These are phyloP conservation scores for Potamarius usumacintae DNA, from an alignment of 2,113 vertebrate genomes.

Conservation along the genomic window DNA sequence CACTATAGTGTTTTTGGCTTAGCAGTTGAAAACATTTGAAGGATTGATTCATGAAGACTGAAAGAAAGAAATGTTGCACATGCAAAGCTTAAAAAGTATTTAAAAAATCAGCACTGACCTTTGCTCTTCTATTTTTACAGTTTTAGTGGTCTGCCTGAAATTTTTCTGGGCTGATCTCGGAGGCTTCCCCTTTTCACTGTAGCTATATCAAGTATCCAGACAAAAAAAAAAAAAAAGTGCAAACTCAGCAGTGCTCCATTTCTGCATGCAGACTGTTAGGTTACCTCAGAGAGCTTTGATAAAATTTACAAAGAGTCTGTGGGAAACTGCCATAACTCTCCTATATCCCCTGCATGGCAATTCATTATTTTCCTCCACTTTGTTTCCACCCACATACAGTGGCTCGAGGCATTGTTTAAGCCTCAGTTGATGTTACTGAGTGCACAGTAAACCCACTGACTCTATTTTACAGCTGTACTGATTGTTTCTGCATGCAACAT, in stretches of 20 bases:
- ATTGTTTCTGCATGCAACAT: not conserved
- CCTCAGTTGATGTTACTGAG: conserved; percentile 1
- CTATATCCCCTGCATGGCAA: conserved; percentile 12
- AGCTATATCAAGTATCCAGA: conserved; percentile 27
- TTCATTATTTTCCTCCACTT: conserved; percentile 26
- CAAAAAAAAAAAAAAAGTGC: conserved; percentile 22
- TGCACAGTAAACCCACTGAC: conserved; percentile 15
- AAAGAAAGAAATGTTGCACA: not conserved
- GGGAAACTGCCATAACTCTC: conserved; percentile 3
- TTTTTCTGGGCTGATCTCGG: not conserved
- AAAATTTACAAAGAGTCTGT: conserved; percentile 10
- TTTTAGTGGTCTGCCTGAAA: not conserved
- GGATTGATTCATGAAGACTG: not conserved
- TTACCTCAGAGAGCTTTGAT: conserved; percentile 21
- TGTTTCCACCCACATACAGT: not conserved
- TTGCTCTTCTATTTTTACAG: not conserved
- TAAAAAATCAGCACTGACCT: not conserved
- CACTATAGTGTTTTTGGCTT: not conserved
- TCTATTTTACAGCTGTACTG: not conserved
- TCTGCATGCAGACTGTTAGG: conserved; percentile 10
- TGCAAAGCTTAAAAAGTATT: not conserved
- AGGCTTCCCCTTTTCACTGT: conserved; percentile 19
- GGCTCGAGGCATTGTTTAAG: conserved; percentile 20
- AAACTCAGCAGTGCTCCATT: conserved; percentile 30
- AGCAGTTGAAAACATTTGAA: not conserved